Evolutionary conservation across 64 coral and sea anemone genomes (phyloP), one percentile per base, ranked within the genome.

Genomic region (Stylophora pistillata): DNA sequence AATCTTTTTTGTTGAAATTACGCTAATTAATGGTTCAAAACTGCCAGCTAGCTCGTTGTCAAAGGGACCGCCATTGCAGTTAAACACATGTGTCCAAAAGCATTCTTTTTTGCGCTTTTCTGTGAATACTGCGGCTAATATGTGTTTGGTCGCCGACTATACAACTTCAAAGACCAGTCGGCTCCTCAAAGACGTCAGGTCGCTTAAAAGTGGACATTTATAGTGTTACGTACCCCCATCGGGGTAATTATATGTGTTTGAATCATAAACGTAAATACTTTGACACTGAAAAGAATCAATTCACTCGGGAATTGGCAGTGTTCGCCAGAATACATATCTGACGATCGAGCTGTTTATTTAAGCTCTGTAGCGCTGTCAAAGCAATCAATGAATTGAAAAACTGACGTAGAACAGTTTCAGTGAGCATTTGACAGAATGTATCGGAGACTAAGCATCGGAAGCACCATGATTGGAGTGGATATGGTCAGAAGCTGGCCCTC

Each of bases 401-500:
- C 21, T 68, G 65, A 83, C 53, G 62, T 53, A 30, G 52, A 20
- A 33, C 33, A 37, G 6, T 23, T 0, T 53, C 25, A 10, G 60
- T 53, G 34, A 83, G 34, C 61, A 83, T 60, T 83, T 53, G 13
- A 66, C 23, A 10, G 17, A 15, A 83, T 33, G 10, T n/a, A 37
- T 4, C 33, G 34, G 34, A 21, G 60, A 25, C 33, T 26, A 16
- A 69, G 53, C 80, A 53, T 53, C 80, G 9, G 10, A 53, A 53
- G 33, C 1, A 9, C 65, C 2, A 83, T 83, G 80, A 83, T 83
- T n/a, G 88, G 78, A 11, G 72, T 83, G 10, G n/a, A 83, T 53
- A 71, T 79, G 53, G 88, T 56, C 0, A 81, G 78, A 13, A 90
- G 88, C 21, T 90, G 78, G 88, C 88, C 88, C 0, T 90, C 78